Percentiles rank a stretch among this genome's conserved stretches.
These are phyloP conservation scores for Helostoma temminkii DNA, from an alignment of 2,797 vertebrate species.

Conservation along the genomic window DNA sequence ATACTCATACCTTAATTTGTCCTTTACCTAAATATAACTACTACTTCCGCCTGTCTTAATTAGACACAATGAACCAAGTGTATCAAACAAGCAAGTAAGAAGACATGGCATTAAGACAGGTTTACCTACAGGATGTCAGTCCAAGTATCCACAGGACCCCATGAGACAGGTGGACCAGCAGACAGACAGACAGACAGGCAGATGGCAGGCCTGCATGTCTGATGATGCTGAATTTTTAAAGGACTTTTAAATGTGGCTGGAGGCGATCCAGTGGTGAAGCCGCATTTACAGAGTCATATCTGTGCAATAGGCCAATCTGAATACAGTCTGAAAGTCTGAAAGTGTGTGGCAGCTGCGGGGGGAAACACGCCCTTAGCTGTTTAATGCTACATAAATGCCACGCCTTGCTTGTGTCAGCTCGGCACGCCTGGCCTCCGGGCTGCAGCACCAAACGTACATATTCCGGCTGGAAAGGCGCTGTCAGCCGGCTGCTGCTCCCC, in stretches of 20 bases:
- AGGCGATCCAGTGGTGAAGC: neutral
- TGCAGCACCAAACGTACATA: slow-evolving; percentile 23
- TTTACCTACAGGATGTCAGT: neutral
- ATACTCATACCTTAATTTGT: too few relatives aligned
- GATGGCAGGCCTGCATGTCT: slow-evolving; percentile 64
- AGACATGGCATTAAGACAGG: slow-evolving; percentile 13
- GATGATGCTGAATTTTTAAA: slow-evolving; percentile 57
- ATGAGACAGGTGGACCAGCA: neutral
- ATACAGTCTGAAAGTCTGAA: slow-evolving; percentile 3
- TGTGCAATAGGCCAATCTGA: too few relatives aligned
- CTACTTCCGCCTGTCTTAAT: too few relatives aligned
- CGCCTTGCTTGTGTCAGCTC: slow-evolving; percentile 70
- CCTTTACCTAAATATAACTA: too few relatives aligned
- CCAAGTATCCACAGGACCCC: too few relatives aligned
- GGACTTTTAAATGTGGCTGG: slow-evolving; percentile 17
- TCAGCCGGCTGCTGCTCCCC: slow-evolving; percentile 56
- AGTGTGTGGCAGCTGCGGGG: slow-evolving; percentile 44
- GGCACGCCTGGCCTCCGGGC: slow-evolving; percentile 61
- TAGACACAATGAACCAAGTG: neutral
- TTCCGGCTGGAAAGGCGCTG: slow-evolving; percentile 42
- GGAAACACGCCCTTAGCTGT: slow-evolving; percentile 57
- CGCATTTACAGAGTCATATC: neutral
- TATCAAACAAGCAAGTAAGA: neutral
- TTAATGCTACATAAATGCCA: slow-evolving; percentile 66
- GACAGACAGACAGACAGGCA: slow-evolving; percentile 51